Conservation (phyloP, 2,113 vertebrate genomes). For the Drymodes brunneopygia region DNA sequence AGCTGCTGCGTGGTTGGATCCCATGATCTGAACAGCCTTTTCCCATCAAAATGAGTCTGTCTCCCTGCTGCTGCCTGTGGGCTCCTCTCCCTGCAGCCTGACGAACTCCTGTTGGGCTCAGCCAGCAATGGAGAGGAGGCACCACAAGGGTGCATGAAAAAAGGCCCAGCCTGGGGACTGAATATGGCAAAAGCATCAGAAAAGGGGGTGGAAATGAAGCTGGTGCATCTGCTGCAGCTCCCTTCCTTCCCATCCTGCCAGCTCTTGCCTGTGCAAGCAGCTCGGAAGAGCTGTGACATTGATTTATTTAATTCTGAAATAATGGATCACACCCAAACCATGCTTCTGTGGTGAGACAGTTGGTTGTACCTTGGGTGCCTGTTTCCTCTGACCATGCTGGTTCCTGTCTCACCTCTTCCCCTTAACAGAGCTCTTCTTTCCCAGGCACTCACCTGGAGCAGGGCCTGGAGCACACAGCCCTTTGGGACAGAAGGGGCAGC, state of each 20-base stretch:
- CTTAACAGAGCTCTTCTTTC: background rate
- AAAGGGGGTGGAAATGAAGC: background rate
- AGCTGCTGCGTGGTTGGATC: background rate
- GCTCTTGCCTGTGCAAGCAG: constrained; percentile 12
- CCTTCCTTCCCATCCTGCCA: background rate
- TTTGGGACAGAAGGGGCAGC: background rate
- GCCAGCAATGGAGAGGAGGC: accelerated
- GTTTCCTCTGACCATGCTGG: background rate
- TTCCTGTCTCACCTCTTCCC: background rate
- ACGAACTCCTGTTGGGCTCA: accelerated
- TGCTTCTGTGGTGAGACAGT: background rate
- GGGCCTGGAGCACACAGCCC: background rate
- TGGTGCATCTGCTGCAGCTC: background rate
- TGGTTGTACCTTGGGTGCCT: background rate
- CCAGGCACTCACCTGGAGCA: background rate
- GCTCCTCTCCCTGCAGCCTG: background rate
- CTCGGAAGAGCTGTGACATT: background rate
- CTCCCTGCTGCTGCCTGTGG: background rate
- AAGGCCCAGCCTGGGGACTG: background rate
- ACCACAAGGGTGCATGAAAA: background rate
- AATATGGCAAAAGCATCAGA: background rate
- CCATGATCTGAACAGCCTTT: background rate
- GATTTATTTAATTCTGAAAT: background rate
- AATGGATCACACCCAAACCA: background rate
- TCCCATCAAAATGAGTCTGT: background rate